Evolutionary conservation across 2,888 invertebrate genomes (phyloP), one percentile per base, ranked within the genome.

Genomic region (Aplocera efformata): DNA sequence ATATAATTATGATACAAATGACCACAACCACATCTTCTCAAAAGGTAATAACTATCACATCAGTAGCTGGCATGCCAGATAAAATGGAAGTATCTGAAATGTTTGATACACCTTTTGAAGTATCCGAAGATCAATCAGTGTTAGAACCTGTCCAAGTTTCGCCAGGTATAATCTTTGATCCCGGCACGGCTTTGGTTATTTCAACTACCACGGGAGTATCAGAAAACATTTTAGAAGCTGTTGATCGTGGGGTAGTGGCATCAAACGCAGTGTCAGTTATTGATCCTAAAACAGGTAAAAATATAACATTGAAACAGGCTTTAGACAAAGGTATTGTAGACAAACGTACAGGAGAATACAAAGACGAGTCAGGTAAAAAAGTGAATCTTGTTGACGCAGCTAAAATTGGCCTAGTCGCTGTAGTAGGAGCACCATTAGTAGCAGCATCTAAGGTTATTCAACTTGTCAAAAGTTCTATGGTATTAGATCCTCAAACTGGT

Each of bases 401-500:
- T 7, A 94, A 94, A 74, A 86, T 92, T 58, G 96, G 96, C 7
- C 80, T 94, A n/a, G 73, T 96, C 4, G 90, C 91, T 7, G 93
- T 96, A 6, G 72, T 92, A 31, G 96, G 95, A 26, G 92, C 93
- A 6, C 95, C 96, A 1, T 76, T 95, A 33, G 90, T 93, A 3
- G 94, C 93, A 3, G 91, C 92, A 1, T 91, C 93, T 41, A 91
- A 92, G 53, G 90, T 92, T 0, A 89, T 93, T 38, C 92, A 93
- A 70, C 90, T 92, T 0, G 90, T 94, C 3, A 90, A 86, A 53
- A 88, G 66, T 50, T 88, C 90, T 2, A 92, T 94, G 86, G 91
- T 94, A 7, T 84, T 91, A 38, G 96, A 97, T 76, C 96, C 97
- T 0, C 91, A 90, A 57, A 94, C 95, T 1, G 96, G 95, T 1